Conservation (phyloP, 1,140 invertebrate genomes). For the Ostrea edulis region DNA sequence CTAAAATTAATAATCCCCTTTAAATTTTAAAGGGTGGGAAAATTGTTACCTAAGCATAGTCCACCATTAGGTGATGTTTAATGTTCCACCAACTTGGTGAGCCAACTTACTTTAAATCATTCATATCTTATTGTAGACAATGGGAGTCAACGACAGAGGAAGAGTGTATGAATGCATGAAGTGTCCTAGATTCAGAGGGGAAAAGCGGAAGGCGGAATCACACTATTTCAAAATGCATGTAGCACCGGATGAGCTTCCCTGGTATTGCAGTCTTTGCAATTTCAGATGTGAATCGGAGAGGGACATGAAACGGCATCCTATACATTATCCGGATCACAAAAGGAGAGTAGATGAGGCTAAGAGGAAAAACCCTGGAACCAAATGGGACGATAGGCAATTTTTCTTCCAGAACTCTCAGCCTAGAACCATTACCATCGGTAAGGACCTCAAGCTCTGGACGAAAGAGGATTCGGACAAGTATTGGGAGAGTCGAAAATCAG, state of each 20-base stretch:
- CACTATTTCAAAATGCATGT: too few relatives aligned
- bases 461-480: background rate
- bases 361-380: background rate
- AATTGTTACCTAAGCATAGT: too few relatives aligned
- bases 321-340: background rate
- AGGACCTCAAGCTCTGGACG: background rate
- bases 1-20: too few relatives aligned
- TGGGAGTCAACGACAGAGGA: too few relatives aligned
- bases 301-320: background rate
- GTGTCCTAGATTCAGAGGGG: background rate
- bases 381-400: background rate
- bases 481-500: background rate
- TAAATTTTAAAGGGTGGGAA: too few relatives aligned
- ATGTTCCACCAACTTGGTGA: too few relatives aligned
- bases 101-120: too few relatives aligned
- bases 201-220: background rate
- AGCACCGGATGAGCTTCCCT: background rate
- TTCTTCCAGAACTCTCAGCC: background rate
- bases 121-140: too few relatives aligned
- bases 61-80: too few relatives aligned
- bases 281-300: background rate
- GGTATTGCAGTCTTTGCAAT: background rate
- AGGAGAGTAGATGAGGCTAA: background rate
- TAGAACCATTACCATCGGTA: background rate
- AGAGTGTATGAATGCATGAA: background rate